These are phyloP conservation scores for Cygnus olor DNA, from an alignment of 2,797 vertebrate genomes.

Conservation along the genomic window DNA sequence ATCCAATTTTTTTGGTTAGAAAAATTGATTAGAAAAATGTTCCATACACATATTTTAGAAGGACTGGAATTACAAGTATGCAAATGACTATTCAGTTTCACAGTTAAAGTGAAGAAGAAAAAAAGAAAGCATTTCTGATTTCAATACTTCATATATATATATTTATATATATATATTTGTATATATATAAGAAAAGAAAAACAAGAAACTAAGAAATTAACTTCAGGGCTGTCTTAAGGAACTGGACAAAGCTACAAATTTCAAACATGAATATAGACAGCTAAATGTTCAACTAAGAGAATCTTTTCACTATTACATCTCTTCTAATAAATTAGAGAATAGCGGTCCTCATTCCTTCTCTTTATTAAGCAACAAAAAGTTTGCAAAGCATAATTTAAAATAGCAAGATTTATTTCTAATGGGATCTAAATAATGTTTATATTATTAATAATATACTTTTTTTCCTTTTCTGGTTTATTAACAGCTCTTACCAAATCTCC, in stretches of 20 bases:
- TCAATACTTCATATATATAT: background rate
- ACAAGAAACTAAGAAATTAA: background rate
- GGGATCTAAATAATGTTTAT: background rate
- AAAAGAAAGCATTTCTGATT: background rate
- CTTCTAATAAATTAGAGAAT: background rate
- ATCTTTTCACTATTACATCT: background rate
- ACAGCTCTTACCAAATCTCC: background rate
- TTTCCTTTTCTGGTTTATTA: background rate
- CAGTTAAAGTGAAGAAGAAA: background rate
- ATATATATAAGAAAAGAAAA: too few species aligned
- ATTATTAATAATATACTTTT: background rate
- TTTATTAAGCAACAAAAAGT: background rate
- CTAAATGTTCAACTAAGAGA: background rate
- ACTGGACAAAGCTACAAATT: background rate
- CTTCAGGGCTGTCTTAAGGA: background rate
- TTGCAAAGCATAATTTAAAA: background rate
- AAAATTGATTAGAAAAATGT: background rate
- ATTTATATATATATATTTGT: too few species aligned
- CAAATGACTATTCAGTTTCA: background rate
- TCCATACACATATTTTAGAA: background rate
- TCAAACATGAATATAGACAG: background rate
- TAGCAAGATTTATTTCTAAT: background rate
- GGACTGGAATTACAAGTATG: background rate
- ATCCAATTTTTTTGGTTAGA: too few species aligned
- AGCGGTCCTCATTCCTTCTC: accelerated